phyloP scores from a whole-genome alignment of 2,797 vertebrate species.

The Erithacus rubecula region DNA sequence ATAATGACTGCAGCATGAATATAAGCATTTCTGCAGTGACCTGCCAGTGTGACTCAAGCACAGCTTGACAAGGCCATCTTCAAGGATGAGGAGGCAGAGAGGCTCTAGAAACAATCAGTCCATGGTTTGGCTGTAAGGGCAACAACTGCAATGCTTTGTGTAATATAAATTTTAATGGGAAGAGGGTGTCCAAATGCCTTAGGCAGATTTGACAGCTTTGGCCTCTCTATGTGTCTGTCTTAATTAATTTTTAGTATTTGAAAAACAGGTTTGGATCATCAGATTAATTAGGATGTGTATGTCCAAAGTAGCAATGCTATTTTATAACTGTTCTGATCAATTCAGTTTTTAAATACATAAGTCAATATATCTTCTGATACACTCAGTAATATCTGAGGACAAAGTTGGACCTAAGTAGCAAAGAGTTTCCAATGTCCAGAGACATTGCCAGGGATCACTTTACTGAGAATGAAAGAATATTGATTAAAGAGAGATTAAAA shows the following conservation, averaged over 20 bases:
- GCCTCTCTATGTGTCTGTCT: background rate
- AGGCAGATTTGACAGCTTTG: slow-evolving; percentile 4
- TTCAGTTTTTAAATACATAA: background rate
- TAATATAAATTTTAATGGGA: slow-evolving; percentile 9
- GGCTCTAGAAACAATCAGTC: background rate
- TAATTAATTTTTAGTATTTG: slow-evolving; percentile 29
- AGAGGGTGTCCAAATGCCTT: slow-evolving; percentile 13
- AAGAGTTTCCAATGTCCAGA: background rate
- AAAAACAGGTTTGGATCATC: background rate
- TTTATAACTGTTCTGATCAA: background rate
- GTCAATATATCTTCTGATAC: background rate
- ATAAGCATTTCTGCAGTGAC: background rate
- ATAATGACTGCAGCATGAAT: background rate
- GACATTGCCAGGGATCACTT: background rate
- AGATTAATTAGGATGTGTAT: background rate
- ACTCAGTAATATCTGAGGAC: background rate
- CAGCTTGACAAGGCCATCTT: background rate
- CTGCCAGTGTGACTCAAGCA: background rate
- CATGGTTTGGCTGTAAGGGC: background rate
- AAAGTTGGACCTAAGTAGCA: background rate
- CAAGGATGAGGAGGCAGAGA: background rate
- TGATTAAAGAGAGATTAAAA: background rate
- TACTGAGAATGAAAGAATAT: background rate
- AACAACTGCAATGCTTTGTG: slow-evolving; percentile 9
- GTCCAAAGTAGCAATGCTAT: background rate